phyloP scores from a whole-genome alignment of 37 sponge, comb jelly and placozoan genomes.

The Ephydatia muelleri region DNA sequence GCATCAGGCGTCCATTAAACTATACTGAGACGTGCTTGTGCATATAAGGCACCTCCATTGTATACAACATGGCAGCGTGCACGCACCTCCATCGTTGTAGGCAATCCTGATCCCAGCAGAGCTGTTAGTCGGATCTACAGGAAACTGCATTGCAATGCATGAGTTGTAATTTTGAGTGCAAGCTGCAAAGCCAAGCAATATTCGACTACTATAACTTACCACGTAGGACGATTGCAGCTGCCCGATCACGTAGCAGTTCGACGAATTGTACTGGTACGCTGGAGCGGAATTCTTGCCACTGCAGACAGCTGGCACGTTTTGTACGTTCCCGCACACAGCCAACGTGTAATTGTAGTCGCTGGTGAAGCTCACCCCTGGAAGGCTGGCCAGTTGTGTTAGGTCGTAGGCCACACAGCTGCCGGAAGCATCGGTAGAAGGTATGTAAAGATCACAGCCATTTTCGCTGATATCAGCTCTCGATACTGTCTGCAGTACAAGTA shows the following conservation, averaged over 20 bases:
- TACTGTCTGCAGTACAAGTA: neutral
- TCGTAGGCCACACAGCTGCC: constrained; percentile 42
- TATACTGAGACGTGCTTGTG: too few species aligned
- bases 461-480: neutral
- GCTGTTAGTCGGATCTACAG: constrained; percentile 58
- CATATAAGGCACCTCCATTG: too few species aligned
- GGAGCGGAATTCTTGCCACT: neutral
- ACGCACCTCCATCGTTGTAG: too few species aligned
- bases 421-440: constrained; percentile 27
- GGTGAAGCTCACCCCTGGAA: neutral
- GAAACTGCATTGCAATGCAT: constrained; percentile 67
- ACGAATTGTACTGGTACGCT: constrained; percentile 35
- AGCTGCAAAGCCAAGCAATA: too few species aligned
- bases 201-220: too few species aligned
- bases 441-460: constrained; percentile 20
- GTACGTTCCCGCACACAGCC: constrained; percentile 38
- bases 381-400: constrained; percentile 11
- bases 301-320: constrained; percentile 31
- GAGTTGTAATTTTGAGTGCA: too few species aligned
- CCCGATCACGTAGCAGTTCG: constrained; percentile 33
- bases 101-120: constrained; percentile 56
- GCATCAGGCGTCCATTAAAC: too few species aligned
- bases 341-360: constrained; percentile 27
- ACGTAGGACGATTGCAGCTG: constrained; percentile 21
- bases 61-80: too few species aligned